A percentile compares a stretch with the other conserved stretches of the same genome.
Evolutionary conservation across 2,888 invertebrate genomes (phyloP).

Genomic region (Biston stratarius): DNA sequence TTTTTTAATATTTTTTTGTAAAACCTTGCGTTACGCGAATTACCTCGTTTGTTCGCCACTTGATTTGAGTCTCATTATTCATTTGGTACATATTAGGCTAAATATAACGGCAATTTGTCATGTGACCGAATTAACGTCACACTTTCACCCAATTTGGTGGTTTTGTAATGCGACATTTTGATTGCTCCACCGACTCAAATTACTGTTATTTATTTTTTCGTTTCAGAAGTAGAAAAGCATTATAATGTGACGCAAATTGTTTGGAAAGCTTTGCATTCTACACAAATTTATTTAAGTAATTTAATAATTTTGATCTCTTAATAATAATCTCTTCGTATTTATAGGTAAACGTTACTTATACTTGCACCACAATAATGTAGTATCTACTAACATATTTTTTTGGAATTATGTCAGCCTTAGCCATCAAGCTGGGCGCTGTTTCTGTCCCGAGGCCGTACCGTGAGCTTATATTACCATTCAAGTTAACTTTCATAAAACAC

Average conservation of each 20-base stretch:
- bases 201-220: conserved; percentile 56
- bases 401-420: no score
- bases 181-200: conserved; percentile 59
- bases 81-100: conserved; percentile 57
- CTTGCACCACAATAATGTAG: no score
- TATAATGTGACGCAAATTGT: conserved; percentile 18
- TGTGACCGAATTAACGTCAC: conserved; percentile 74
- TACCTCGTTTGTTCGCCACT: conserved; percentile 63
- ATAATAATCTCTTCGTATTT: no score
- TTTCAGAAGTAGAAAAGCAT: conserved; percentile 16
- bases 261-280: conserved; percentile 3
- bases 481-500: no score
- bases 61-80: conserved; percentile 58
- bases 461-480: no score
- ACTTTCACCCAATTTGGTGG: conserved; percentile 81
- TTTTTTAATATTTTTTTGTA: no score
- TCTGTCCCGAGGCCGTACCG: no score
- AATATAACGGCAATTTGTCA: conserved; percentile 79
- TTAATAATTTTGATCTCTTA: neutral
- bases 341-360: no score
- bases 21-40: conserved; percentile 65
- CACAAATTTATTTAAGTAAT: neutral
- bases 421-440: no score
- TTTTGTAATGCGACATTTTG: conserved; percentile 73
- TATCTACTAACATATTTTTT: no score